phyloP scores from a whole-genome alignment of 2,888 invertebrate species.

The Plemyria rubiginata region DNA sequence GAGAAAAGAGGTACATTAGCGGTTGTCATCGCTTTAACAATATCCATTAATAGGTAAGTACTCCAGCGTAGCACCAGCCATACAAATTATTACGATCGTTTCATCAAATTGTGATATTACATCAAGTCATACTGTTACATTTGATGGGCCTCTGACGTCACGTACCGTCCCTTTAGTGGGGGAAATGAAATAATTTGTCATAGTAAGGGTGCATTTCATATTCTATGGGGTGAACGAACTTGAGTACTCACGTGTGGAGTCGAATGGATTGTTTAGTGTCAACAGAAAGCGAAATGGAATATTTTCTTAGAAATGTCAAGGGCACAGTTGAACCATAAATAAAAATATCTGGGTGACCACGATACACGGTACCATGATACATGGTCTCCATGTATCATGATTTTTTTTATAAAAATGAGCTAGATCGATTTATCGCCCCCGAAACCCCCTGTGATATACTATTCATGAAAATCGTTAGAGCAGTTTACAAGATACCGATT shows the following conservation, averaged over 20 bases:
- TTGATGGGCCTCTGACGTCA: constrained; percentile 74
- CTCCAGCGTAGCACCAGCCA: constrained; percentile 26
- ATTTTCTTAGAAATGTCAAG: neutral
- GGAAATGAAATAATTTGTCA: constrained; percentile 85
- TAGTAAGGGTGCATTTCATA: constrained; percentile 82
- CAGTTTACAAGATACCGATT: no score
- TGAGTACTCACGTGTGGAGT: constrained; percentile 15
- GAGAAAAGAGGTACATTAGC: no score
- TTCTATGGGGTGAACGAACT: constrained; percentile 76
- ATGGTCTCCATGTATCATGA: no score
- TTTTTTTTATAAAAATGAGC: no score
- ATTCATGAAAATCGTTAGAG: no score
- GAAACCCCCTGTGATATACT: no score
- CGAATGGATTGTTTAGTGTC: constrained; percentile 9
- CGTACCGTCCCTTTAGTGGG: constrained; percentile 75
- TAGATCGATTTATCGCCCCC: no score
- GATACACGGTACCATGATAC: no score
- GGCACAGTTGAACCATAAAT: neutral
- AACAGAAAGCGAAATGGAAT: neutral
- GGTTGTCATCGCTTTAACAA: neutral
- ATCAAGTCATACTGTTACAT: constrained; percentile 65
- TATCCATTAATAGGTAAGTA: neutral
- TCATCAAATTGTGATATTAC: constrained; percentile 67
- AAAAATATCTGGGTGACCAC: no score
- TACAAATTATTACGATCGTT: constrained; percentile 61